These are phyloP conservation scores for Neodiprion virginianus DNA, from an alignment of 1,140 invertebrate species.

Conservation along the genomic window DNA sequence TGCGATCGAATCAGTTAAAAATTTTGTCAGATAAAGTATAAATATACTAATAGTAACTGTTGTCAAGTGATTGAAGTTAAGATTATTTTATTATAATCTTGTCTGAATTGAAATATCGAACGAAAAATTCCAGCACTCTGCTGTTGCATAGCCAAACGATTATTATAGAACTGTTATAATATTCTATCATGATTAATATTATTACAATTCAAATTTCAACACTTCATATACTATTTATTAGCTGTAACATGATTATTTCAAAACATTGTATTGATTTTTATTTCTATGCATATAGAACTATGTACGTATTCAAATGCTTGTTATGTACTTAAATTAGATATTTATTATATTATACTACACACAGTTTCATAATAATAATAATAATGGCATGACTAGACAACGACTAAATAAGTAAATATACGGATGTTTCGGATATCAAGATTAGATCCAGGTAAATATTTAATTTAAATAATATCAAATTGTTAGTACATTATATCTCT, in stretches of 20 bases:
- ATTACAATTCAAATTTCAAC: slow-evolving; percentile 1
- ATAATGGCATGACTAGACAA: slow-evolving; percentile 2
- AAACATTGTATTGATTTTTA: neutral
- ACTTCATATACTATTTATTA: slow-evolving; percentile 6
- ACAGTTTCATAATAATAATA: neutral
- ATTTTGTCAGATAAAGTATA: no score
- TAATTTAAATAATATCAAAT: neutral
- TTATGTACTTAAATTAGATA: neutral
- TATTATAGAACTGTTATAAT: neutral
- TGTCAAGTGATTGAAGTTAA: neutral
- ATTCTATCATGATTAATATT: neutral
- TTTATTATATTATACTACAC: neutral
- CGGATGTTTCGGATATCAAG: neutral
- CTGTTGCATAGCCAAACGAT: neutral
- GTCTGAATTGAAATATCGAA: neutral
- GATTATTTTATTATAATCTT: neutral
- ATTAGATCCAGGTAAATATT: neutral
- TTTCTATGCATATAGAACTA: neutral
- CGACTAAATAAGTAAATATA: slow-evolving; percentile 1
- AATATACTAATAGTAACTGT: neutral
- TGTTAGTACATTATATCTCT: no score
- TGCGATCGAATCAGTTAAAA: neutral
- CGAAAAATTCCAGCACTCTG: no score
- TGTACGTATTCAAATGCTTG: no score
- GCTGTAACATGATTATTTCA: neutral